Evolutionary conservation across 2,113 vertebrate genomes (phyloP), one percentile per base, ranked within the genome.

Genomic region (Pandion haliaetus): DNA sequence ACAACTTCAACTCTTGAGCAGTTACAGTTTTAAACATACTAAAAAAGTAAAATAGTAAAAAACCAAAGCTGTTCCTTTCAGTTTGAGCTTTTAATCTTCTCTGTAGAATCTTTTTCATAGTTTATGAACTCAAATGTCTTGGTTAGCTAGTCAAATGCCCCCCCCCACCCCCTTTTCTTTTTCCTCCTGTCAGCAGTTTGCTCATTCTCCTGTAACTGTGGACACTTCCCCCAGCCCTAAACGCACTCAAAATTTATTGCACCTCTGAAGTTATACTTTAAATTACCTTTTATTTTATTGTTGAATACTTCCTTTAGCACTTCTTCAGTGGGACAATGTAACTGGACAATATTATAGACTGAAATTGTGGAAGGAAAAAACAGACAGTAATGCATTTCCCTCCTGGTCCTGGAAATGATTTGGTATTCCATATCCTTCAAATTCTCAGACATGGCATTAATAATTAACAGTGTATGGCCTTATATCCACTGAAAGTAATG

Each of bases 161-260:
- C n/a, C n/a, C n/a, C n/a, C 42, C 21, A 14, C 29, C 25, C 3
- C 1, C 8, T 23, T 29, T 58, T 40, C 15, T 13, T 3, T 2
- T 12, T 8, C 3, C 21, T 49, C 24, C 71, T 17, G 23, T 44
- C 42, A 80, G 25, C 34, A 74, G 12, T 28, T 72, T 76, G 24
- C 8, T 76, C 47, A 63, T 61, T 81, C 28, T 45, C 5, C 28
- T 58, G 2, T n/a, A 36, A 87, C n/a, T n/a, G n/a, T n/a, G n/a
- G n/a, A n/a, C n/a, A 32, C 14, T 55, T 72, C n/a, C 31, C 26
- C 16, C 21, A 50, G 42, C n/a, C 14, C n/a, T 70, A 78, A 81
- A 82, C 25, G 73, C 29, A 69, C 42, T 28, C 42, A 81, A 65
- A 78, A 73, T 61, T n/a, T 55, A 74, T 69, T 78, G 34, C 55